Base-by-base conservation (phyloP, 2,888 invertebrate species). In the Tetrapedia diversipes region DNA sequence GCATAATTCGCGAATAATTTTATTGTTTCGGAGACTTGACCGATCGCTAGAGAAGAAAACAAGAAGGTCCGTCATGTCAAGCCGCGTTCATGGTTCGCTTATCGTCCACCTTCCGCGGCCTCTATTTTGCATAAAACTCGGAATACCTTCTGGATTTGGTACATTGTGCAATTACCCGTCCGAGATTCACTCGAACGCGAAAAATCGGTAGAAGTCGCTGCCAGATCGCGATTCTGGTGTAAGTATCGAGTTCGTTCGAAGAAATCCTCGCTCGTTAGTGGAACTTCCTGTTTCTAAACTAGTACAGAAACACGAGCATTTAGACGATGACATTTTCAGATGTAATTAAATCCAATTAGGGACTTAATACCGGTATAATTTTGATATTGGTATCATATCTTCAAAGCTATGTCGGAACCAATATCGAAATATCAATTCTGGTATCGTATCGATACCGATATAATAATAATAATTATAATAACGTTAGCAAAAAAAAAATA, bases 1-100 rank as follows among this genome's bases (percentile, higher is more conserved):
- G 74, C 74, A 73, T 73, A 73, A 73, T 70, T 70, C 43, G 56
- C 49, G 34, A 41, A 27, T 73, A 63, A 73, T 75, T 73, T 64
- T 37, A 75, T 75, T 75, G 75, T 75, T 41, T 27, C 74, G 43
- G n/a, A 29, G 22, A 16, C 22, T 19, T 39, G 29, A 39, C 39
- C 24, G 22, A 34, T 53, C 6, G 63, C 8, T 41, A n/a, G 22
- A 8, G 22, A 56, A 16, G 22, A n/a, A 24, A n/a, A 24, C 24
- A 39, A 24, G 32, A 43, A n/a, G 4, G 11, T 27, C 11, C 24
- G 19, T 29, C 43, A 2, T 49, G 68, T 61, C 68, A 34, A 19
- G 11, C 29, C 16, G 22, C 4, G 41, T 75, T 75, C 34, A 75
- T 53, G 75, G 75, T 73, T 72, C 72, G 53, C 32, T n/a, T 45